Percentiles rank a stretch among this genome's conserved stretches.
These are phyloP conservation scores for Drosophila oshimai DNA, from an alignment of 1,140 invertebrate genomes.

Conservation along the genomic window DNA sequence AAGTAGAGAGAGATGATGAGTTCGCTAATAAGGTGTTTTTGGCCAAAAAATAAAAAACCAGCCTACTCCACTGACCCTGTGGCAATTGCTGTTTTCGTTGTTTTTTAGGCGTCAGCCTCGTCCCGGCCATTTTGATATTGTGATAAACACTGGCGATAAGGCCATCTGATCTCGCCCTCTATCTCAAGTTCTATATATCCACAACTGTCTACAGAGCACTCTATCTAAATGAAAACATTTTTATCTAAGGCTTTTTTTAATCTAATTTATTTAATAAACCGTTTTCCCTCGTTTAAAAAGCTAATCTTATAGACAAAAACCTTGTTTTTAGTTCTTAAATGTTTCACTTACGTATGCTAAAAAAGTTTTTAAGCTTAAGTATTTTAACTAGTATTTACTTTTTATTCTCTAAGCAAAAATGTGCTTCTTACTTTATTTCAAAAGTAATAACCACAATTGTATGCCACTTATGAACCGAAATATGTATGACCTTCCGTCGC, in stretches of 20 bases:
- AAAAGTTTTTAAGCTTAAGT: too few species aligned
- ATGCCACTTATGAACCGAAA: too few species aligned
- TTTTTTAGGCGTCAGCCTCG: conserved; percentile 34
- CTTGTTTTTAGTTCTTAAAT: too few species aligned
- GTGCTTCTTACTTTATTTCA: too few species aligned
- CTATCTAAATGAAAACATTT: background rate
- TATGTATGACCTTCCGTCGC: background rate
- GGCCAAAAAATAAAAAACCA: conserved; percentile 54
- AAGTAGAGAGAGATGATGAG: conserved; percentile 29
- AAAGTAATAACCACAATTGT: too few species aligned
- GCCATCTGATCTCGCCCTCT: background rate
- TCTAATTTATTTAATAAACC: too few species aligned
- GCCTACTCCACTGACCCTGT: conserved; percentile 46
- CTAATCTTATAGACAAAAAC: too few species aligned
- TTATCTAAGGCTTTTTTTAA: background rate
- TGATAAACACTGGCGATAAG: conserved; percentile 21
- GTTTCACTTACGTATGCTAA: too few species aligned
- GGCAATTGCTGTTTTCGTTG: conserved; percentile 19
- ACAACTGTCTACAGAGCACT: background rate
- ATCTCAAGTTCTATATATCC: background rate
- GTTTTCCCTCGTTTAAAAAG: too few species aligned
- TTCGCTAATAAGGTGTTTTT: conserved; percentile 66
- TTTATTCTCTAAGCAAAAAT: too few species aligned
- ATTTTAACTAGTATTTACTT: too few species aligned
- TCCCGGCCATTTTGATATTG: conserved; percentile 26